Evolutionary conservation across 2,888 invertebrate genomes (phyloP), one percentile per base, ranked within the genome.

Genomic region (Eupithecia dodoneata): DNA sequence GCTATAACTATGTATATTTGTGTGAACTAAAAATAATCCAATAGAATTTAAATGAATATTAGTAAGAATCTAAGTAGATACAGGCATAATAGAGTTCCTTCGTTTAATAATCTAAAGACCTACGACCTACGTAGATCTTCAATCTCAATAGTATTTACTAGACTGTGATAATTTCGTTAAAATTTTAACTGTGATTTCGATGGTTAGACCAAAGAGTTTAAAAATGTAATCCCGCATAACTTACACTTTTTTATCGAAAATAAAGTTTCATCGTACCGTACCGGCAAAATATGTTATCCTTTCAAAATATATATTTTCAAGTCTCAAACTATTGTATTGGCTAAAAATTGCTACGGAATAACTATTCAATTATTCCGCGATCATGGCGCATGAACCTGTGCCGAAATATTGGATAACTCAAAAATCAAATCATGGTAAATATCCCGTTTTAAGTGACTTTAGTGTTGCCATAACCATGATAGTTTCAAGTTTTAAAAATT

Each of bases 151-250:
- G 66, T 75, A 47, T 71, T 71, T 49, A 9, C 65, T 76, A 87
- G 89, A 85, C 90, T 92, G 92, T 92, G 91, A 91, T 92, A 91
- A 88, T 85, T 83, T 84, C 44, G 85, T 69, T 72, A 73, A 66
- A 18, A 2, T 10, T 81, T 83, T 84, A 90, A 86, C 90, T 92
- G 92, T 92, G 92, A 92, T 92, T 85, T 83, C 85, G 83, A 86
- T 86, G 89, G 89, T 90, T 84, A 85, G 87, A 90, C 90, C 88
- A 89, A 82, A 79, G 76, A 85, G 75, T 41, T 73, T 65, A 49
- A 52, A 65, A 73, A 75, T 30, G 30, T 30, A 30, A 30, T 30
- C 30, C 30, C 30, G 30, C 52, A 1, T 55, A n/a, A 55, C 15
- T 55, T n/a, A 55, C 30, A 30, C 30, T 1, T 55, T 6, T 13